Percentiles rank a stretch among this genome's conserved stretches.
phyloP scores from a whole-genome alignment of 2,113 vertebrate species.

The Vimba vimba region DNA sequence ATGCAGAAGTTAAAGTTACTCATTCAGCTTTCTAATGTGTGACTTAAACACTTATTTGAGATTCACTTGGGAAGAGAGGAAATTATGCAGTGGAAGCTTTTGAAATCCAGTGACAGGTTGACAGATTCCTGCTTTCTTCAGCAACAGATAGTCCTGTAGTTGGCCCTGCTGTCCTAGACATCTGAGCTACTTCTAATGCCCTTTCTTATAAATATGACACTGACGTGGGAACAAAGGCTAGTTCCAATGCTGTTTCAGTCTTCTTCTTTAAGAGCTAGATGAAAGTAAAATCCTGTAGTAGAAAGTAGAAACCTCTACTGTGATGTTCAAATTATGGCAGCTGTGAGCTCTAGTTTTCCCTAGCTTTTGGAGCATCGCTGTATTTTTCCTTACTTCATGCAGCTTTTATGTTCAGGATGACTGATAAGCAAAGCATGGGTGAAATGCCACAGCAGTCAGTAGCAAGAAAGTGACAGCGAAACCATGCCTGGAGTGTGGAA shows the following conservation, averaged over 20 bases:
- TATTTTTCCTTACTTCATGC: neutral
- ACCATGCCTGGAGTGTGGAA: slow-evolving; percentile 69
- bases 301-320: slow-evolving; percentile 65
- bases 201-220: slow-evolving; percentile 63
- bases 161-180: slow-evolving; percentile 41
- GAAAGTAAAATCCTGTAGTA: slow-evolving; percentile 67
- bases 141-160: slow-evolving; percentile 15
- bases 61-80: neutral
- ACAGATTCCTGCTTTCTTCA: neutral
- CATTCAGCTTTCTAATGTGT: slow-evolving; percentile 2
- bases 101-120: neutral
- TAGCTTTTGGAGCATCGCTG: neutral
- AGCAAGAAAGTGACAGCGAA: slow-evolving; percentile 66
- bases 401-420: neutral
- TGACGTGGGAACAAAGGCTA: slow-evolving; percentile 51
- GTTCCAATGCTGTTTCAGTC: slow-evolving; percentile 49
- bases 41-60: neutral
- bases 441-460: slow-evolving; percentile 57
- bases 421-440: slow-evolving; percentile 22
- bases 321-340: slow-evolving; percentile 54
- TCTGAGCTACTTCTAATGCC: slow-evolving; percentile 65
- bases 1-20: slow-evolving; percentile 11
- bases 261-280: slow-evolving; percentile 66
- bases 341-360: neutral
- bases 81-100: neutral